Conservation (phyloP, 2,797 vertebrate species). For the Malacoraja senta region DNA sequence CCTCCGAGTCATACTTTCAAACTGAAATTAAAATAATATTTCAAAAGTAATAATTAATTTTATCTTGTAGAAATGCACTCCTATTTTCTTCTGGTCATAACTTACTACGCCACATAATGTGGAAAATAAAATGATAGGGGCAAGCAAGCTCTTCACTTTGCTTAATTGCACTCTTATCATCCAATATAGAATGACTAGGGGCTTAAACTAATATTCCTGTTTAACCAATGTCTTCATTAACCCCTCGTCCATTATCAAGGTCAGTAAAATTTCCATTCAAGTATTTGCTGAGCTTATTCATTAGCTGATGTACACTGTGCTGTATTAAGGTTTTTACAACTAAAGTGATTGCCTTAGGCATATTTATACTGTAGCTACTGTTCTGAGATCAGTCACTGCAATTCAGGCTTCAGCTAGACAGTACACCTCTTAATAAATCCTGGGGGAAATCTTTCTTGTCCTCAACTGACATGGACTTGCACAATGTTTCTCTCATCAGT, state of each 20-base stretch:
- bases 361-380: not conserved
- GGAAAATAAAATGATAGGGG: not conserved
- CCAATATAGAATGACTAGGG: not conserved
- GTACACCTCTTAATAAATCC: not conserved
- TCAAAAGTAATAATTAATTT: not conserved
- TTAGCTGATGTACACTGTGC: not conserved
- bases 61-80: not conserved
- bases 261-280: not conserved
- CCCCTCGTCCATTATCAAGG: not conserved
- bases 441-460: not conserved
- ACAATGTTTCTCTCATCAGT: not conserved
- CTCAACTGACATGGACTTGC: not conserved
- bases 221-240: slow-evolving; percentile 9
- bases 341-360: not conserved
- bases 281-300: not conserved
- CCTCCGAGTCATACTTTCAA: not conserved
- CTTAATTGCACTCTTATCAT: not conserved
- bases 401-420: not conserved
- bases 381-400: slow-evolving; percentile 10
- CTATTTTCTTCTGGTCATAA: not conserved
- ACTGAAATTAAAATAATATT: not conserved
- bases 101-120: not conserved
- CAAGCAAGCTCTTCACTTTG: not conserved
- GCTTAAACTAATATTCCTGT: not conserved
- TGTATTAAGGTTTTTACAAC: not conserved